Conservation (phyloP, 2,888 invertebrate species). For the Sepioteuthis lessoniana region DNA sequence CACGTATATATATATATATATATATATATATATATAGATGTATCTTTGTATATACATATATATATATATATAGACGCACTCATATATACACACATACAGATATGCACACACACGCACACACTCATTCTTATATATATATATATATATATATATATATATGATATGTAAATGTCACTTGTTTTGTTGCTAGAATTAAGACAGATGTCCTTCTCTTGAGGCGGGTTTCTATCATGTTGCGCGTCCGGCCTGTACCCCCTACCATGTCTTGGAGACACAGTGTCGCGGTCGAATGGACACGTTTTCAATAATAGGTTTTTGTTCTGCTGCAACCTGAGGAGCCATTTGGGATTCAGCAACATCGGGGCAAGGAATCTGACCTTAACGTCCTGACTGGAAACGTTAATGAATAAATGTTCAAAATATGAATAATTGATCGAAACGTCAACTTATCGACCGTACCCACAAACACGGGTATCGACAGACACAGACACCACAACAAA, state of each 20-base stretch:
- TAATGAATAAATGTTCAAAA: background rate
- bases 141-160: background rate
- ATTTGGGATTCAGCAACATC: background rate
- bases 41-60: no score
- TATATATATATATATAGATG: no score
- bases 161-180: background rate
- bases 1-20: no score
- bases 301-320: background rate
- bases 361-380: background rate
- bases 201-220: background rate
- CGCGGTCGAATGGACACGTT: background rate
- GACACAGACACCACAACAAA: background rate
- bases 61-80: no score
- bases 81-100: no score
- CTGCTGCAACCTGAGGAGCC: background rate
- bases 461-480: background rate
- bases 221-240: background rate
- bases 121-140: no score
- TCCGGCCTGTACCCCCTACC: background rate
- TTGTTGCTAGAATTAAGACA: background rate
- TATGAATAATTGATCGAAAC: conserved; percentile 21
- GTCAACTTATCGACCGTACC: background rate
- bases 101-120: no score
- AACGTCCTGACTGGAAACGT: background rate
- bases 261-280: background rate